phyloP scores from a whole-genome alignment of 2,113 vertebrate species.

The Carlito syrichta region DNA sequence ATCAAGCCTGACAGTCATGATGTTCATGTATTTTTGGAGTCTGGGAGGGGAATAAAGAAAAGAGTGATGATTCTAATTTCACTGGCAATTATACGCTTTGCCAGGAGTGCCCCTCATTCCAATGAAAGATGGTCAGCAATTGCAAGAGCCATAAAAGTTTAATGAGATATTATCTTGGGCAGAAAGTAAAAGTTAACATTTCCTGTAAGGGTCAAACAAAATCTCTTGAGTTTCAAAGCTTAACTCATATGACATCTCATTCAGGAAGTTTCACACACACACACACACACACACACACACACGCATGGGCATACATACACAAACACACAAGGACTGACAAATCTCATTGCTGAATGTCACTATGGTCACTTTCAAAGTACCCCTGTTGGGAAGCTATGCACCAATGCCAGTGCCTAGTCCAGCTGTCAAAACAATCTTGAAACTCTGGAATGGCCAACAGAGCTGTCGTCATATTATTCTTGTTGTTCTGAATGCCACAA shows the following conservation, averaged over 20 bases:
- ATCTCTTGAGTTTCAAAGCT: not conserved
- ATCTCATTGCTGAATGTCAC: too few relatives aligned
- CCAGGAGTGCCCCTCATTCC: not conserved
- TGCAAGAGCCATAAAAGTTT: not conserved
- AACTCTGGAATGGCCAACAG: too few relatives aligned
- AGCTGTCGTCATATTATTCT: too few relatives aligned
- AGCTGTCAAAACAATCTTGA: too few relatives aligned
- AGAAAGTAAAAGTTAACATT: conserved; percentile 7
- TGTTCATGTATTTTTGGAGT: not conserved
- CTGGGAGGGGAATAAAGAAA: not conserved
- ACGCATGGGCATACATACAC: rapidly evolving
- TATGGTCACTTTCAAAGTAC: too few relatives aligned
- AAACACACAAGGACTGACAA: too few relatives aligned
- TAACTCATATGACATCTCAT: not conserved
- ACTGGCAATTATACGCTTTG: not conserved
- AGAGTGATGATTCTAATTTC: not conserved
- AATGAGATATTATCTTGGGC: not conserved
- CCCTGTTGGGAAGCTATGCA: too few relatives aligned
- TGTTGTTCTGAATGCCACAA: too few relatives aligned
- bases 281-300: not conserved
- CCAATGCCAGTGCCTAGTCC: too few relatives aligned
- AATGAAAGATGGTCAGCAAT: rapidly evolving
- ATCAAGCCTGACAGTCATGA: not conserved
- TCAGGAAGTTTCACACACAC: not conserved
- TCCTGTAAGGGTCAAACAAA: not conserved